Percentiles rank a stretch among this genome's conserved stretches.
Conservation (phyloP, 2,113 vertebrate species). For the Callipepla squamata region DNA sequence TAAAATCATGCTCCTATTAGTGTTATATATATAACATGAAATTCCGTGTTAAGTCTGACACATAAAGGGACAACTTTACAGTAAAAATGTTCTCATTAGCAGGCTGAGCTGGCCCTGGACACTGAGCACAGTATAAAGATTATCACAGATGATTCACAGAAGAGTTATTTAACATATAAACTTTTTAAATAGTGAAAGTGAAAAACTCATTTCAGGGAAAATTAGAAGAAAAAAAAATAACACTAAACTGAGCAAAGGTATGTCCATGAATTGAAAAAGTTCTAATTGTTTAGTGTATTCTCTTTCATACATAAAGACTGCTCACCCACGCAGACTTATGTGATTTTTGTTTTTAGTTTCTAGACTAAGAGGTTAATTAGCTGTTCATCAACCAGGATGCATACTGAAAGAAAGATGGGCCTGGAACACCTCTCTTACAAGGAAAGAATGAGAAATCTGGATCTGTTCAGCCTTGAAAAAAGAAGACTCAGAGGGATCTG, state of each 20-base stretch:
- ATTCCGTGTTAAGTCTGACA: background rate
- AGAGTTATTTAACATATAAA: background rate
- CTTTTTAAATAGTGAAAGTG: background rate
- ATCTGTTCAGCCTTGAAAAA: too few relatives aligned
- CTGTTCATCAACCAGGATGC: background rate
- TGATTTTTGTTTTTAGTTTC: background rate
- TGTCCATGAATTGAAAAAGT: background rate
- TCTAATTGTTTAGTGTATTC: background rate
- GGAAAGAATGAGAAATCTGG: too few relatives aligned
- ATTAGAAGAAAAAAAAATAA: background rate
- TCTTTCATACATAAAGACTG: background rate
- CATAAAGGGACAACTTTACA: background rate
- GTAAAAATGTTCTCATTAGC: background rate
- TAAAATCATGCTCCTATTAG: background rate
- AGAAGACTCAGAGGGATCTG: too few relatives aligned
- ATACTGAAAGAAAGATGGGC: background rate
- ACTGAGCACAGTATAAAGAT: background rate
- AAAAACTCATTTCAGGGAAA: background rate
- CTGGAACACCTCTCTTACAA: too few relatives aligned
- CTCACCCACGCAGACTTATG: background rate
- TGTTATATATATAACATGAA: background rate
- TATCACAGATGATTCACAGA: background rate
- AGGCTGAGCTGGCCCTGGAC: background rate
- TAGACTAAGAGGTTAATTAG: background rate
- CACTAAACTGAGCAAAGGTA: background rate